These are phyloP conservation scores for Cacatua alba DNA, from an alignment of 2,113 vertebrate species.

Conservation along the genomic window DNA sequence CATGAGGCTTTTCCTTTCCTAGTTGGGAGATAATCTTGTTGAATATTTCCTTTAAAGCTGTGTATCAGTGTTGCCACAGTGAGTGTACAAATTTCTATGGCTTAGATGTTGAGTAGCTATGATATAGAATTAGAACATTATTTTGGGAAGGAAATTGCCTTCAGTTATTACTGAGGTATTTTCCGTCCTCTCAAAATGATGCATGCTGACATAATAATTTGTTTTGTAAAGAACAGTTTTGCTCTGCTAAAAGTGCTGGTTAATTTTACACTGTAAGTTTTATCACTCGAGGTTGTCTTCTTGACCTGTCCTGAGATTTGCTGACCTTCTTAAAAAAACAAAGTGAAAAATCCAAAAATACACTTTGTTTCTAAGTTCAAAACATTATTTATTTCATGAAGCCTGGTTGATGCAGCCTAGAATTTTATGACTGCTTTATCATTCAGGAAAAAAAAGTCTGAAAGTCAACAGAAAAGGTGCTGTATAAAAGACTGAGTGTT, in stretches of 20 bases:
- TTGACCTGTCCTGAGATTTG: neutral
- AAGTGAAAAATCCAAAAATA: neutral
- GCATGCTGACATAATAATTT: neutral
- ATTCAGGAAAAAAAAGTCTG: neutral
- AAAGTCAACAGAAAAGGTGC: neutral
- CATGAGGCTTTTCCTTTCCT: neutral
- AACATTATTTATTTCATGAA: conserved; percentile 5
- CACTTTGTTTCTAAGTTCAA: conserved; percentile 2
- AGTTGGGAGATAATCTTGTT: neutral
- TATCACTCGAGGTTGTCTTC: neutral
- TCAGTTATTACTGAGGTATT: neutral
- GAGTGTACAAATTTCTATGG: neutral
- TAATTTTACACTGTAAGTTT: neutral
- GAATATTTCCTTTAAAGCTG: neutral
- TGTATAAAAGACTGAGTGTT: neutral
- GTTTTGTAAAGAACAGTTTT: neutral
- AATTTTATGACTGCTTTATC: neutral
- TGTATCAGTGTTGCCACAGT: neutral
- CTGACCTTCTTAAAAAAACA: neutral
- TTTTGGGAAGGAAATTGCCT: neutral
- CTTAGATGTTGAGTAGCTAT: neutral
- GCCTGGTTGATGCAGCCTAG: neutral
- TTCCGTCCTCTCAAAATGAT: neutral
- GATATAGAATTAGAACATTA: neutral
- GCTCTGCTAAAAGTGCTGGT: neutral